Evolutionary conservation across 2,113 vertebrate species (phyloP).

Genomic region (Carassius auratus): DNA sequence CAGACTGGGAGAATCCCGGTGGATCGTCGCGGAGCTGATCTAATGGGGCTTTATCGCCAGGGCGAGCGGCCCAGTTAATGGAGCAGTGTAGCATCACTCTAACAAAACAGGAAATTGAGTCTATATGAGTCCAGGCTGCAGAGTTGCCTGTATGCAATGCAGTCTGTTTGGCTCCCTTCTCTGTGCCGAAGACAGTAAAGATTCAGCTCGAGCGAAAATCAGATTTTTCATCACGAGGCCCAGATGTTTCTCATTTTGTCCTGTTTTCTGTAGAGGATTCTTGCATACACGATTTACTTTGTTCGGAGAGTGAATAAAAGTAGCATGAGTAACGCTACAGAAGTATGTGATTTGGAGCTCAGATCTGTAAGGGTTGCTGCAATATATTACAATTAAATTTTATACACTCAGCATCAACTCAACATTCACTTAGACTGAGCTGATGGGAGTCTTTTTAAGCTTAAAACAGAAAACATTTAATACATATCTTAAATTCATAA

Average conservation of each 20-base stretch:
- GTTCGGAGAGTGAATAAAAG: constrained; percentile 48
- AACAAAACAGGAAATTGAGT: constrained; percentile 80
- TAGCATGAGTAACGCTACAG: constrained; percentile 40
- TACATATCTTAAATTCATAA: constrained; percentile 4
- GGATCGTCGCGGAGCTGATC: constrained; percentile 76
- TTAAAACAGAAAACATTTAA: constrained; percentile 17
- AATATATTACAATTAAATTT: constrained; percentile 11
- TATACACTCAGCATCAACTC: neutral
- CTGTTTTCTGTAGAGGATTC: constrained; percentile 59
- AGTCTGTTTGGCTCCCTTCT: constrained; percentile 43
- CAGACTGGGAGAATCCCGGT: constrained; percentile 81
- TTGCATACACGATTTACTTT: constrained; percentile 49
- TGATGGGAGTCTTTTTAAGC: constrained; percentile 9
- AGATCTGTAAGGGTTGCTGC: constrained; percentile 41
- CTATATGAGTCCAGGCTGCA: constrained; percentile 65
- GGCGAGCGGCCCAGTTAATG: constrained; percentile 69
- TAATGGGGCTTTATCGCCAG: constrained; percentile 76
- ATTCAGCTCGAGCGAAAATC: constrained; percentile 46
- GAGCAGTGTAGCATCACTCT: constrained; percentile 65
- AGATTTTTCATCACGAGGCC: constrained; percentile 49
- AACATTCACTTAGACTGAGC: constrained; percentile 35
- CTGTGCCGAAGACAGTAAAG: constrained; percentile 44
- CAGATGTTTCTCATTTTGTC: constrained; percentile 56
- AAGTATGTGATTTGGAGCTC: constrained; percentile 46
- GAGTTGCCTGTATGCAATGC: constrained; percentile 50